phyloP scores from a whole-genome alignment of 2,113 vertebrate genomes.

The Chlamydotis undulata region DNA sequence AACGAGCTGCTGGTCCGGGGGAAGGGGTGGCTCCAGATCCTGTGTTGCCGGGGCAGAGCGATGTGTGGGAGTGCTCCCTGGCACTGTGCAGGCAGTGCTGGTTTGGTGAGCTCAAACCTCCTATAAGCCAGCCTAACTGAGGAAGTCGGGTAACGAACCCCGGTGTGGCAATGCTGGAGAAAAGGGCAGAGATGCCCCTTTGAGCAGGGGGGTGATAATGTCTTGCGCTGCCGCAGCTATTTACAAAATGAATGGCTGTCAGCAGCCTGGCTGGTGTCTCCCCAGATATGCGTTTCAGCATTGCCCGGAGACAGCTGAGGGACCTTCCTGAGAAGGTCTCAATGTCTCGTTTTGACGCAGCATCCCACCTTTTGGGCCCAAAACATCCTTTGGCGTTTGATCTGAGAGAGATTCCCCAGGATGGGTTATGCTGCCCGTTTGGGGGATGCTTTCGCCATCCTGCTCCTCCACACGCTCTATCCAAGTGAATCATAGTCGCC shows the following conservation, averaged over 20 bases:
- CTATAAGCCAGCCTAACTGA: not conserved
- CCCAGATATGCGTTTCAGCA: not conserved
- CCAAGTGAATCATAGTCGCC: not conserved
- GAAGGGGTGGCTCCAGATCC: fast-evolving
- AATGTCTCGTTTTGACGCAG: not conserved
- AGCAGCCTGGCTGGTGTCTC: not conserved
- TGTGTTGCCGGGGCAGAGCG: fast-evolving
- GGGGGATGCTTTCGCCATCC: not conserved
- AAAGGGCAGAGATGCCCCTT: not conserved
- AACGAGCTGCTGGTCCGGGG: fast-evolving
- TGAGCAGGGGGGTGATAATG: not conserved
- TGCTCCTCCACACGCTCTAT: fast-evolving
- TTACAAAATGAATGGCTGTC: not conserved
- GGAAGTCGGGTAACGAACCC: not conserved
- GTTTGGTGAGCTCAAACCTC: not conserved
- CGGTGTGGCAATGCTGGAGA: not conserved
- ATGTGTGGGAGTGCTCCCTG: not conserved
- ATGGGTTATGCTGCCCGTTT: fast-evolving
- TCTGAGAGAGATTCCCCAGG: not conserved
- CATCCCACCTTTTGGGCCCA: not conserved
- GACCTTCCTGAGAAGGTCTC: not conserved
- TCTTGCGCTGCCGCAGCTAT: not conserved
- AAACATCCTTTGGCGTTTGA: fast-evolving
- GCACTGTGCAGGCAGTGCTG: fast-evolving
- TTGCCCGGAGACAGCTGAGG: not conserved